Percentiles rank a stretch among this genome's conserved stretches.
phyloP scores from a whole-genome alignment of 2,797 vertebrate genomes.

The Sebastes minor region DNA sequence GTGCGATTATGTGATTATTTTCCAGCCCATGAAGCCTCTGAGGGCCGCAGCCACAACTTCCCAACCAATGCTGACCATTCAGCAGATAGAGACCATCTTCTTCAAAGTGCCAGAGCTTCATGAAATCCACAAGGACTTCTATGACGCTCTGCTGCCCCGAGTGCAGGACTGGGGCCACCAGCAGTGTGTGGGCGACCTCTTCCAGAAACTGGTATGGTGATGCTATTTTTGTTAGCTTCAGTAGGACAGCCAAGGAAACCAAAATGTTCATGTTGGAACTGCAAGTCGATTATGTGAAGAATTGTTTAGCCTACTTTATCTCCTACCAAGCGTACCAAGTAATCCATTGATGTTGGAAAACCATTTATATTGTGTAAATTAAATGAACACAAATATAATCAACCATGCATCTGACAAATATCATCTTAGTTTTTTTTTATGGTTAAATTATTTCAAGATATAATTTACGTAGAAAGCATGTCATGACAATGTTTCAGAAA shows the following conservation, averaged over 20 bases:
- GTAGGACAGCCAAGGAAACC: background rate
- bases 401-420: background rate
- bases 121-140: constrained; percentile 98
- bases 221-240: background rate
- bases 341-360: background rate
- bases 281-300: background rate
- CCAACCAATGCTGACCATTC: constrained; percentile 92
- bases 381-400: background rate
- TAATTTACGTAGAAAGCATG: background rate
- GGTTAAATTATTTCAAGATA: background rate
- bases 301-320: background rate
- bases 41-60: constrained; percentile 97
- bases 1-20: background rate
- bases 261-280: background rate
- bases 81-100: constrained; percentile 99
- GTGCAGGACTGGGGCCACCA: constrained; percentile 95
- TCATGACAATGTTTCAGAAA: constrained; percentile 11
- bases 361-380: background rate
- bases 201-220: constrained; percentile 92
- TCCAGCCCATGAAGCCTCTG: constrained; percentile 97
- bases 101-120: constrained; percentile 98
- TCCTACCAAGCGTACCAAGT: background rate
- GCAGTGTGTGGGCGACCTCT: constrained; percentile 96
- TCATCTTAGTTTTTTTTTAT: background rate
- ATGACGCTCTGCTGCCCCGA: constrained; percentile 91